Evolutionary conservation across 2,797 vertebrate species (phyloP), one percentile per base, ranked within the genome.

Genomic region (Vespertilio murinus): DNA sequence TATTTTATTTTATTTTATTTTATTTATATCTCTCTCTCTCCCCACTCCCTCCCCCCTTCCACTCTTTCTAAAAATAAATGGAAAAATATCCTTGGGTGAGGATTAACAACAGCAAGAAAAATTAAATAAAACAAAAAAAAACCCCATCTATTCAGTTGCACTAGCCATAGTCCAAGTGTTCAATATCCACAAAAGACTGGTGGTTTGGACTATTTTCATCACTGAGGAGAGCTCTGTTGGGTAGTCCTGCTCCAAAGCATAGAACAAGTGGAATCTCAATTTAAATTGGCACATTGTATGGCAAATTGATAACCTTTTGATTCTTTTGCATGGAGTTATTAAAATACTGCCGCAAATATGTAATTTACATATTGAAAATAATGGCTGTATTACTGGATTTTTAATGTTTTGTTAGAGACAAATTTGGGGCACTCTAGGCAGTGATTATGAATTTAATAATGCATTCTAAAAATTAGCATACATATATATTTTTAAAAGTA

Each of bases 401-500:
- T 82, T 56, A 56, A 69, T 47, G 2, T 49, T 81, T 61, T 40
- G 25, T 56, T 47, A 38, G n/a, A 90, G 52, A 20, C 65, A 71
- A 22, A 82, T 52, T 65, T 69, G 35, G 33, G 89, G 38, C 16
- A 59, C 12, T 42, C 28, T 40, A 1, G 54, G 59, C 70, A 25
- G 30, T 28, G 74, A 73, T 30, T 77, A 87, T 30, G 28, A 9
- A 95, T 84, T 91, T 91, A 91, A 20, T 49, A 61, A 92, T 28
- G 9, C 10, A 35, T 80, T 85, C 49, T 88, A 90, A 82, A 77
- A 69, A 80, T 52, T 71, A 71, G 25, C 59, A 56, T 35, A 59
- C 6, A 47, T 54, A 61, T 47, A 25, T 59, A 77, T 84, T 88
- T 56, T 86, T 71, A 82, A 82, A 90, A 90, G 47, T 77, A 25